phyloP scores from a whole-genome alignment of 2,888 invertebrate species.

The Drosophila siamana region DNA sequence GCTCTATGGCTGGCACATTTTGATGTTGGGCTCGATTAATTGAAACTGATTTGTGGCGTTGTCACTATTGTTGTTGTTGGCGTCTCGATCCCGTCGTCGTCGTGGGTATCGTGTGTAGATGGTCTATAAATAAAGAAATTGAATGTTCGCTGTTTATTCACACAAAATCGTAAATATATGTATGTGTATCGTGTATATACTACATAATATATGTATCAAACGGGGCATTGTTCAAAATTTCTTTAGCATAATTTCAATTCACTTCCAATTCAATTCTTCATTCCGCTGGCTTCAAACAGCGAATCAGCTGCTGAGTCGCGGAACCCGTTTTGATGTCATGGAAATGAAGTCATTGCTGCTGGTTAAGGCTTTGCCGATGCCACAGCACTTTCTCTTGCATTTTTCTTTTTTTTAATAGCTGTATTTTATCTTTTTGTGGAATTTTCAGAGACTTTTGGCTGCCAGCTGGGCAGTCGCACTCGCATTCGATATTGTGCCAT shows the following conservation, averaged over 20 bases:
- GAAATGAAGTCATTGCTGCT: constrained; percentile 60
- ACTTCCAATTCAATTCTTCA: constrained; percentile 7
- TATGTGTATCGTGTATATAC: constrained; percentile 6
- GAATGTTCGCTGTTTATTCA: constrained; percentile 46
- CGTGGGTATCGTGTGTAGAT: constrained; percentile 22
- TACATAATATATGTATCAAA: constrained; percentile 11
- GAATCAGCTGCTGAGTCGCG: constrained; percentile 51
- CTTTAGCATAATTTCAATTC: constrained; percentile 1
- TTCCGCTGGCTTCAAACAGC: constrained; percentile 1
- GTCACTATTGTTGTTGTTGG: not conserved
- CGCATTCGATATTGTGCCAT: constrained; percentile 30
- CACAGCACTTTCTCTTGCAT: constrained; percentile 43
- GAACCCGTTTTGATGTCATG: constrained; percentile 34
- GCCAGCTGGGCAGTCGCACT: constrained; percentile 53
- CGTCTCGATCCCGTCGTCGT: constrained; percentile 24
- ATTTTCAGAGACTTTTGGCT: constrained; percentile 18
- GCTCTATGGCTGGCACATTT: constrained; percentile 71
- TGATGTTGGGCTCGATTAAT: constrained; percentile 38
- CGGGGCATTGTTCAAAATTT: constrained; percentile 39
- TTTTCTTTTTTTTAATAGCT: not conserved
- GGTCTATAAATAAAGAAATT: constrained; percentile 58
- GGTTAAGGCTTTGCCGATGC: too few relatives aligned
- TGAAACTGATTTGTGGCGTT: constrained; percentile 33
- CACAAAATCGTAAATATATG: constrained; percentile 29
- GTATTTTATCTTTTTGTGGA: constrained; percentile 1